Conservation (phyloP, 2,888 invertebrate genomes). For the Eupithecia tripunctaria region DNA sequence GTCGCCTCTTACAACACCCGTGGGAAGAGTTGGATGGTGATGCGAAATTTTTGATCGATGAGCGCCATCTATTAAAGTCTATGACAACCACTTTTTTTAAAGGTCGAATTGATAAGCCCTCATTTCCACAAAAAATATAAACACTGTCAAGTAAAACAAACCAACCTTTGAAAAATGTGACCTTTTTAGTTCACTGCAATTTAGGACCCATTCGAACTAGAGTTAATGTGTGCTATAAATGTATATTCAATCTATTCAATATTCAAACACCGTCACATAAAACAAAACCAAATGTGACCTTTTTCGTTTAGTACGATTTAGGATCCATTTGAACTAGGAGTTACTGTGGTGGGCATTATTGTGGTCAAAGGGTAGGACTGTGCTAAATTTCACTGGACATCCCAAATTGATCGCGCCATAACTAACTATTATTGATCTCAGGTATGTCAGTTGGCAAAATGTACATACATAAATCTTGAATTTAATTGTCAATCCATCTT, state of each 20-base stretch:
- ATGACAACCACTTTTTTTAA: too few relatives aligned
- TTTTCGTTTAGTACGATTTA: too few relatives aligned
- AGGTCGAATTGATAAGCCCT: too few relatives aligned
- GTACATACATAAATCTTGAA: background rate
- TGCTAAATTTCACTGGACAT: background rate
- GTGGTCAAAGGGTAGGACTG: background rate
- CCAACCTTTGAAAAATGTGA: background rate
- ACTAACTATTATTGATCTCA: background rate
- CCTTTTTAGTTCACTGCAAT: background rate
- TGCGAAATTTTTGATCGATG: too few relatives aligned
- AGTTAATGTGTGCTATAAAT: too few relatives aligned
- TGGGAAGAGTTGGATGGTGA: too few relatives aligned
- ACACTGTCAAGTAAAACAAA: background rate
- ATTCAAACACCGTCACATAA: too few relatives aligned
- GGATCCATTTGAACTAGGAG: background rate
- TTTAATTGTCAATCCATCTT: slow-evolving; percentile 5
- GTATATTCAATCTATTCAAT: too few relatives aligned
- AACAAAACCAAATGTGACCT: too few relatives aligned
- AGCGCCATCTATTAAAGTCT: too few relatives aligned
- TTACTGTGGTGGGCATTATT: background rate
- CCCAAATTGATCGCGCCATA: background rate
- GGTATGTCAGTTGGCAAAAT: background rate
- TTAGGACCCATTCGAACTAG: background rate
- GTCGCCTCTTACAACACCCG: too few relatives aligned
- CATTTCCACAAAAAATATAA: too few relatives aligned